These are phyloP conservation scores for Hybos culiciformis DNA, from an alignment of 2,888 invertebrate genomes.

Conservation along the genomic window DNA sequence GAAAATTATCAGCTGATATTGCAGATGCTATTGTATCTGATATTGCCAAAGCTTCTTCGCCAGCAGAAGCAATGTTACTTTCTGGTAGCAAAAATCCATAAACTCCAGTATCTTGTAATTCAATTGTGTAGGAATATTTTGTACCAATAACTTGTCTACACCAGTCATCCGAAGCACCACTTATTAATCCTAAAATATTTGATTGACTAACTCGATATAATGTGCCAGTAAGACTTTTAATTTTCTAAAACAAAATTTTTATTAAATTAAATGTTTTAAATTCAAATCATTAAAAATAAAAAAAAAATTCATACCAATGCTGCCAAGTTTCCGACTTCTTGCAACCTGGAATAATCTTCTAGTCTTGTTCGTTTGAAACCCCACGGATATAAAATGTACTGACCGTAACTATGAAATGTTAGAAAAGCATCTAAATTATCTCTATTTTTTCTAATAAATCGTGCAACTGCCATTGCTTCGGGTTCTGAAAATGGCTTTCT, in stretches of 20 bases:
- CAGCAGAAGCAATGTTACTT: constrained; percentile 52
- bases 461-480: constrained; percentile 52
- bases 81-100: constrained; percentile 69
- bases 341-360: constrained; percentile 50
- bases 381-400: constrained; percentile 67
- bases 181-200: not conserved
- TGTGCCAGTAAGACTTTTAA: not conserved
- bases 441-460: not conserved
- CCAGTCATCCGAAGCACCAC: constrained; percentile 73
- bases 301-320: constrained; percentile 38
- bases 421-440: not conserved
- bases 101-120: constrained; percentile 62
- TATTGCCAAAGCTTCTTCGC: constrained; percentile 50
- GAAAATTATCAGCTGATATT: no score
- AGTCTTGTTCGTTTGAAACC: constrained; percentile 56
- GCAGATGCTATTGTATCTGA: constrained; percentile 33
- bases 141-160: constrained; percentile 60
- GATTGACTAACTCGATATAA: not conserved
- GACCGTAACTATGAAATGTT: constrained; percentile 53
- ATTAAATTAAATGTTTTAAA: constrained; percentile 17
- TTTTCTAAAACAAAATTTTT: not conserved
- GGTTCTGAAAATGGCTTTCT: constrained; percentile 66
- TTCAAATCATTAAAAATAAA: not conserved
- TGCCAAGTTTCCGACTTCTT: constrained; percentile 45
- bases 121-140: constrained; percentile 72